These are phyloP conservation scores for Heliothis peltigera DNA, from an alignment of 2,888 invertebrate genomes.

Conservation along the genomic window DNA sequence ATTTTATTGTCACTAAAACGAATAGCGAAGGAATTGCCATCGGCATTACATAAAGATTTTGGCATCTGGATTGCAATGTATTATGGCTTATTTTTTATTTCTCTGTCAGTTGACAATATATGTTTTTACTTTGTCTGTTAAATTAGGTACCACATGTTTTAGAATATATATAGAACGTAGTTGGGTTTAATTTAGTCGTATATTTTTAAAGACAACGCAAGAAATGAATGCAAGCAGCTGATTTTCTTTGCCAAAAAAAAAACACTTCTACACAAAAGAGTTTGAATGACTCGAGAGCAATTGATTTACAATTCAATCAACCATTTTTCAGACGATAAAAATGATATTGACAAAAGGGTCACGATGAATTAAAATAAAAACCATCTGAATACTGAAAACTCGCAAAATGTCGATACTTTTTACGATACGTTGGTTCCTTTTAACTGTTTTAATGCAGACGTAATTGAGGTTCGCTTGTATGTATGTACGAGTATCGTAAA, in stretches of 20 bases:
- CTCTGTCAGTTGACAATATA: too few species aligned
- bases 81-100: too few species aligned
- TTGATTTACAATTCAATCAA: not conserved
- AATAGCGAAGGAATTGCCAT: conserved; percentile 20
- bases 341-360: not conserved
- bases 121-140: too few species aligned
- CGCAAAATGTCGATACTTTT: not conserved
- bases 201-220: too few species aligned
- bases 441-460: not conserved
- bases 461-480: not conserved
- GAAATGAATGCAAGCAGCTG: too few species aligned
- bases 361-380: not conserved
- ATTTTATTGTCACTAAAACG: conserved; percentile 38
- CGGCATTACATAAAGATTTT: conserved; percentile 15
- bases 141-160: too few species aligned
- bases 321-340: not conserved
- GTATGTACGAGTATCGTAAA: not conserved
- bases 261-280: too few species aligned
- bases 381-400: not conserved
- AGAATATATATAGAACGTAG: too few species aligned
- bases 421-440: not conserved
- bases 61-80: not conserved
- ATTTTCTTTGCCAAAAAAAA: too few species aligned
- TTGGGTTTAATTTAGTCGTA: too few species aligned
- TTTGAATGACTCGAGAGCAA: not conserved